Conservation (phyloP, 2,888 invertebrate species). For the Sepioteuthis lessoniana region DNA sequence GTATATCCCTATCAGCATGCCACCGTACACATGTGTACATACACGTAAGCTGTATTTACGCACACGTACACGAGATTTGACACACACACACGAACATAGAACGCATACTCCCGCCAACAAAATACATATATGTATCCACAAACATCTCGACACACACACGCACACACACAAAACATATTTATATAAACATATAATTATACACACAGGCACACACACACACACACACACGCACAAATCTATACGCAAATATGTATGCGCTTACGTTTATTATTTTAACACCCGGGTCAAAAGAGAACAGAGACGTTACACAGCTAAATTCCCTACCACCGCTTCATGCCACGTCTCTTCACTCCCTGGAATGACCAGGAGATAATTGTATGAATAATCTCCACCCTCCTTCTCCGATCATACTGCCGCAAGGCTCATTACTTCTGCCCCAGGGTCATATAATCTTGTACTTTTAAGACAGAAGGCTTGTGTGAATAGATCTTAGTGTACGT, state of each 20-base stretch:
- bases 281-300: not conserved
- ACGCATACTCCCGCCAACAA: not conserved
- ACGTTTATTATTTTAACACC: not conserved
- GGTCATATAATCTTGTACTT: not conserved
- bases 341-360: not conserved
- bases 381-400: not conserved
- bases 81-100: too few relatives aligned
- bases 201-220: not conserved
- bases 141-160: not conserved
- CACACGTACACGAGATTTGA: not conserved
- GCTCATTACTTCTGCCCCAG: slow-evolving; percentile 2
- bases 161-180: not conserved
- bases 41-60: not conserved
- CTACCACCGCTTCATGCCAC: not conserved
- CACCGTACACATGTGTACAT: not conserved
- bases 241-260: not conserved
- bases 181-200: not conserved
- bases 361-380: not conserved
- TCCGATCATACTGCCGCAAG: not conserved
- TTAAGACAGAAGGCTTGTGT: not conserved
- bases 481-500: not conserved
- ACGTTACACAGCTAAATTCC: not conserved
- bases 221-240: not conserved
- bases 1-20: not conserved
- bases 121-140: not conserved